Percentiles rank a stretch among this genome's conserved stretches.
phyloP scores from a whole-genome alignment of 2,113 vertebrate species.

The Bettongia penicillata region DNA sequence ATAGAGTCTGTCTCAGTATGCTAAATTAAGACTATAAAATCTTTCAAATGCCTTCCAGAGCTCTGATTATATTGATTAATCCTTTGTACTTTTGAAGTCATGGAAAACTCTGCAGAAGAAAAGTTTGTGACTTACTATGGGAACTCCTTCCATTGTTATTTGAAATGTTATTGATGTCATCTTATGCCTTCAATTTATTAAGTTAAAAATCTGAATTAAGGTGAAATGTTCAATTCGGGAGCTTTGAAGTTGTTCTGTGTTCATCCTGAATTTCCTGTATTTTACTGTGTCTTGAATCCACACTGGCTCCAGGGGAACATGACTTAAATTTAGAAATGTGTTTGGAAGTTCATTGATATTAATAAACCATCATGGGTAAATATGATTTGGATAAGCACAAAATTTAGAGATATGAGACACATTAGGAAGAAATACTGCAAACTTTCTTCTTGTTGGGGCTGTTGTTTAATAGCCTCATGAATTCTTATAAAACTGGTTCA shows the following conservation, averaged over 20 bases:
- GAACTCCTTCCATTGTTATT: neutral
- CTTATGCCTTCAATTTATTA: neutral
- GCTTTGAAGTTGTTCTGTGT: neutral
- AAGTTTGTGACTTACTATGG: neutral
- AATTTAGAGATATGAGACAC: conserved; percentile 4
- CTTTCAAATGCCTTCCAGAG: conserved; percentile 7
- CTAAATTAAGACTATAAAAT: neutral
- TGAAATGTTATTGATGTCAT: neutral
- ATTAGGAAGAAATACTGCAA: neutral
- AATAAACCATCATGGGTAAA: conserved; percentile 11
- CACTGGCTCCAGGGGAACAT: neutral
- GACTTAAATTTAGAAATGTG: conserved; percentile 11
- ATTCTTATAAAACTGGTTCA: neutral
- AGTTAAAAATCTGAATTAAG: neutral
- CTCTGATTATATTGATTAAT: neutral
- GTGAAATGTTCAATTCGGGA: neutral
- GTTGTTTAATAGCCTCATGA: neutral
- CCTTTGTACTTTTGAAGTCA: neutral
- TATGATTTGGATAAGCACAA: conserved; percentile 28
- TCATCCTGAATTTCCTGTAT: neutral
- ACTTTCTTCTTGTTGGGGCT: neutral
- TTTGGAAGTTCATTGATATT: conserved; percentile 13
- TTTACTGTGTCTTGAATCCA: conserved; percentile 8
- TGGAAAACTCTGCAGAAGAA: conserved; percentile 1
- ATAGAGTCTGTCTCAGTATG: neutral